Evolutionary conservation across 2,888 invertebrate species (phyloP).

Genomic region (Malthinus seriepunctatus): DNA sequence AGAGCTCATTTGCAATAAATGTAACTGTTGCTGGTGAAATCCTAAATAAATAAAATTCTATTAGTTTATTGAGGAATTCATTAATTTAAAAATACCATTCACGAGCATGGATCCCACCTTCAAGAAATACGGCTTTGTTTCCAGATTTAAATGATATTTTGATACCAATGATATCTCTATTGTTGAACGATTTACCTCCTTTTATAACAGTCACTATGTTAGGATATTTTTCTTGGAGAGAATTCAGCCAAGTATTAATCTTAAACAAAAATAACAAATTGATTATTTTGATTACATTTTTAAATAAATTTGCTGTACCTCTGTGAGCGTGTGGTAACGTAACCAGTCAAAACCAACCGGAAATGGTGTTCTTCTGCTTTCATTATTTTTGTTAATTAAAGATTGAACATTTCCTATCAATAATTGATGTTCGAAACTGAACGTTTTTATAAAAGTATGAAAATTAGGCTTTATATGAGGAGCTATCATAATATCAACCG

Average conservation of each 20-base stretch:
- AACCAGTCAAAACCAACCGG: conserved; percentile 60
- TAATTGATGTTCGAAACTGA: conserved; percentile 52
- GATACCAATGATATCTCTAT: conserved; percentile 62
- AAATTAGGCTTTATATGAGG: conserved; percentile 58
- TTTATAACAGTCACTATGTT: conserved; percentile 56
- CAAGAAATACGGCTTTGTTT: conserved; percentile 64
- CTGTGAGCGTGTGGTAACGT: conserved; percentile 61
- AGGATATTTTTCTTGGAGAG: conserved; percentile 55
- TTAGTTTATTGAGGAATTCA: neutral
- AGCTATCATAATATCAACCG: conserved; percentile 63
- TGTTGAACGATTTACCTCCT: conserved; percentile 64
- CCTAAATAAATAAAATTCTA: conserved; percentile 39
- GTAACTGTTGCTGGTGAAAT: conserved; percentile 47
- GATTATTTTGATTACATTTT: too few species aligned
- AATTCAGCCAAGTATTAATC: conserved; percentile 60
- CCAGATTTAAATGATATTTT: conserved; percentile 52
- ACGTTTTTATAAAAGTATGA: conserved; percentile 49
- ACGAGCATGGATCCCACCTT: conserved; percentile 58
- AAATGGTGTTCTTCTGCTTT: conserved; percentile 40
- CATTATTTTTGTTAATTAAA: conserved; percentile 27
- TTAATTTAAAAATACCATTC: conserved; percentile 47
- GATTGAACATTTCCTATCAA: conserved; percentile 64
- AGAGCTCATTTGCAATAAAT: conserved; percentile 67
- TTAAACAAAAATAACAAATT: conserved; percentile 23
- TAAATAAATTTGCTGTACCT: too few species aligned